Evolutionary conservation across 2,888 invertebrate species (phyloP).

Genomic region (Lacanobia oleracea): DNA sequence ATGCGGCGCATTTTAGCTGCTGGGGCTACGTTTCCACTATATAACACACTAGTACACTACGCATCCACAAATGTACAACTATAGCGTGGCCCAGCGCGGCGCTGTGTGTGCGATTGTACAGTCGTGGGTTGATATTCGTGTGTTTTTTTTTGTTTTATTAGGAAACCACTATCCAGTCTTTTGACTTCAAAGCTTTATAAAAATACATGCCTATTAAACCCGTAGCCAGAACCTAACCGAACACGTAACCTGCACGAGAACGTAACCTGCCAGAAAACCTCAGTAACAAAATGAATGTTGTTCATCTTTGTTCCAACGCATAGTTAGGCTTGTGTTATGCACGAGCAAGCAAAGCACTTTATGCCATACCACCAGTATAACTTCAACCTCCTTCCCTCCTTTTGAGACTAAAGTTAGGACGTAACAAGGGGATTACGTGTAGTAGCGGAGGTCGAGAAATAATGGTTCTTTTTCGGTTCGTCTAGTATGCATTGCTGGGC

Average conservation of each 20-base stretch:
- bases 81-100: no score
- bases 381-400: constrained; percentile 21
- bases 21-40: no score
- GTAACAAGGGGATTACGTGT: not conserved
- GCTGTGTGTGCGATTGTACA: no score
- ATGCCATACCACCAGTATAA: constrained; percentile 39
- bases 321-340: constrained; percentile 59
- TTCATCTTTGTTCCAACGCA: constrained; percentile 37
- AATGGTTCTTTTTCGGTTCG: constrained; percentile 56
- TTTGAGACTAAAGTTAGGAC: not conserved
- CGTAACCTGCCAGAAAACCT: not conserved
- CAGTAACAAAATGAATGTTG: constrained; percentile 33
- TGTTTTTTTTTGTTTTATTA: no score
- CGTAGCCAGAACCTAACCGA: no score
- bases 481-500: constrained; percentile 70
- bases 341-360: constrained; percentile 62
- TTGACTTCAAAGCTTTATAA: no score
- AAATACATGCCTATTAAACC: not conserved
- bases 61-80: no score
- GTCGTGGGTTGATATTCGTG: no score
- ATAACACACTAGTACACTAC: no score
- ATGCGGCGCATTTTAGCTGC: no score
- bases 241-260: no score
- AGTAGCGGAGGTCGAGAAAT: constrained; percentile 32
- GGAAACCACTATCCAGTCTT: no score